These are phyloP conservation scores for Myotis vivesi DNA, from an alignment of 2,797 vertebrate species.

Conservation along the genomic window DNA sequence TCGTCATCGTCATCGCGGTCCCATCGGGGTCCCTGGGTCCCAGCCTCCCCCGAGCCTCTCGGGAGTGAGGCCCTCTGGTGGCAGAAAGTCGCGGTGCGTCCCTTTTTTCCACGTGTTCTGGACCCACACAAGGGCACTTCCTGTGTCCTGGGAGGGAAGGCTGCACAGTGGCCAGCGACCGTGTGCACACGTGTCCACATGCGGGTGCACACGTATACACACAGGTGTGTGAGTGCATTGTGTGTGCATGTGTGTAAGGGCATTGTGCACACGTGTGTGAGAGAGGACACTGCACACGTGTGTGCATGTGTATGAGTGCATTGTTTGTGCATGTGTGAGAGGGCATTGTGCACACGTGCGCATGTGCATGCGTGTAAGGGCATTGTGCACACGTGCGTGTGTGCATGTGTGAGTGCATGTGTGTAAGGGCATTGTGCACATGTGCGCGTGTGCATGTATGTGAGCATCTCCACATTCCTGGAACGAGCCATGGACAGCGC, in stretches of 20 bases:
- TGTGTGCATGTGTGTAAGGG: too few relatives aligned
- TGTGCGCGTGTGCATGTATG: not conserved
- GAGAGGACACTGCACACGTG: not conserved
- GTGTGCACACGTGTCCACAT: too few relatives aligned
- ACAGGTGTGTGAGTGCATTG: too few relatives aligned
- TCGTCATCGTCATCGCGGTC: not conserved
- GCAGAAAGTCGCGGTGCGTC: not conserved
- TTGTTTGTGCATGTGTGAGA: too few relatives aligned
- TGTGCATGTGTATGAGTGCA: not conserved
- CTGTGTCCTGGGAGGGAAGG: not conserved
- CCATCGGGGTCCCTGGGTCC: not conserved
- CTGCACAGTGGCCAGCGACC: not conserved
- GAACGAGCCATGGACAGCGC: not conserved
- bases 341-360: too few relatives aligned
- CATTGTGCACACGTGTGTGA: too few relatives aligned
- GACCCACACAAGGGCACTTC: conserved; percentile 11
- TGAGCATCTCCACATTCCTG: not conserved
- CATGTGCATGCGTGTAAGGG: too few relatives aligned
- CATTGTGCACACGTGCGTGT: too few relatives aligned
- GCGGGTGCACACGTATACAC: too few relatives aligned
- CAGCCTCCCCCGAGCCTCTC: not conserved
- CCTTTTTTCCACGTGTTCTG: not conserved
- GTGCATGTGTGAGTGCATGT: too few relatives aligned
- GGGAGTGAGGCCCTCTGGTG: conserved; percentile 35
- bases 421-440: too few relatives aligned